phyloP scores from a whole-genome alignment of 2,888 invertebrate genomes.

The Folsomia manolachei region DNA sequence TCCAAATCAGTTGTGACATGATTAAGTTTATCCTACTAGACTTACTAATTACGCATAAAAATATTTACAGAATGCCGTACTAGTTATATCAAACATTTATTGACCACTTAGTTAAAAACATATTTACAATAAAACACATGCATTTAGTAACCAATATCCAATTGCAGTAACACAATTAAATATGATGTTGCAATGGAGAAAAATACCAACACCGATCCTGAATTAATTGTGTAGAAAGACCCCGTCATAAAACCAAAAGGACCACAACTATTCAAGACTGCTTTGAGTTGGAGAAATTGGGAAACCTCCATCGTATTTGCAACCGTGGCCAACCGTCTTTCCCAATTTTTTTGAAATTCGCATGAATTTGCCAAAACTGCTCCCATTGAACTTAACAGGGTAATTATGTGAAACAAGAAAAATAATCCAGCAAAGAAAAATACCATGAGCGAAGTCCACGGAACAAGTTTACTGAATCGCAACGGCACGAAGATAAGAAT shows the following conservation, averaged over 20 bases:
- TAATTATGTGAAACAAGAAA: slow-evolving; percentile 12
- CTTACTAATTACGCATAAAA: too few relatives aligned
- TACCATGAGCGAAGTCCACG: slow-evolving; percentile 14
- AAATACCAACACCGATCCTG: slow-evolving; percentile 18
- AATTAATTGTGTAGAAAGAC: slow-evolving; percentile 11
- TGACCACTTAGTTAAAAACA: too few relatives aligned
- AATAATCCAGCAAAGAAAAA: slow-evolving; percentile 14
- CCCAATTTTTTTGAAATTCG: slow-evolving; percentile 14
- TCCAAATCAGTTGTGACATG: too few relatives aligned
- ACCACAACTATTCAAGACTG: slow-evolving; percentile 1
- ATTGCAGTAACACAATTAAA: slow-evolving; percentile 18
- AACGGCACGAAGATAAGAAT: slow-evolving; percentile 23
- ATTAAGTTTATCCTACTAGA: too few relatives aligned
- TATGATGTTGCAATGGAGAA: slow-evolving; percentile 21
- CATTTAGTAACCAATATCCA: slow-evolving; percentile 6
- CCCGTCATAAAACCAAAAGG: slow-evolving; percentile 17
- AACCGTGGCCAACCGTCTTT: neutral
- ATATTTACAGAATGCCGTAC: too few relatives aligned
- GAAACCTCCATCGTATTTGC: neutral
- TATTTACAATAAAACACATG: neutral
- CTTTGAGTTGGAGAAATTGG: slow-evolving; percentile 1
- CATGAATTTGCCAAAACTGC: slow-evolving; percentile 4
- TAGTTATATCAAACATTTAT: too few relatives aligned
- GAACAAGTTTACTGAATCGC: slow-evolving; percentile 1
- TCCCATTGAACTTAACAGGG: slow-evolving; percentile 17